Evolutionary conservation across 1,140 invertebrate species (phyloP).

Genomic region (Danaus melanippus): DNA sequence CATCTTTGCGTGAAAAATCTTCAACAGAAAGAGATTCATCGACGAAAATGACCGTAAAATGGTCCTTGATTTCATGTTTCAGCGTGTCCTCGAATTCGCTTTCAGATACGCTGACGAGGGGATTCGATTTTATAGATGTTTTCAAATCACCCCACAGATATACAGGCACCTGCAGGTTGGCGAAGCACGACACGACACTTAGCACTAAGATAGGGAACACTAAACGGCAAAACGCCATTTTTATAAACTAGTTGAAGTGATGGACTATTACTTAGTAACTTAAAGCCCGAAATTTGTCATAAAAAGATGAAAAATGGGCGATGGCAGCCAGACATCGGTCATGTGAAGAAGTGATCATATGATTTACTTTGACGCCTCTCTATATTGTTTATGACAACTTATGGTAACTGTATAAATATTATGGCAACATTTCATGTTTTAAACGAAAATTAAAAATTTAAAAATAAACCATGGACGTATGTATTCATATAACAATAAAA

Average conservation of each 20-base stretch:
- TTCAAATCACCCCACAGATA: slow-evolving; percentile 57
- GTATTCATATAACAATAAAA: too few relatives aligned
- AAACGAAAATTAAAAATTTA: too few relatives aligned
- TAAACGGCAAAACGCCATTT: slow-evolving; percentile 61
- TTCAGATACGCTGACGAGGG: slow-evolving; percentile 31
- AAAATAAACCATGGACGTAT: too few relatives aligned
- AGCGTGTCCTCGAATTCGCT: slow-evolving; percentile 41
- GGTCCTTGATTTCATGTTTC: slow-evolving; percentile 36
- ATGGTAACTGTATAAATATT: slow-evolving; percentile 1
- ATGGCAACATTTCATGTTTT: slow-evolving; percentile 21
- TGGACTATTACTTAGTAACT: slow-evolving; percentile 36
- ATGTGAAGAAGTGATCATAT: slow-evolving; percentile 69
- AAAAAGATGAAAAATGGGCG: slow-evolving; percentile 56
- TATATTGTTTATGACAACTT: slow-evolving; percentile 25
- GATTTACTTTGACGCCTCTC: slow-evolving; percentile 56
- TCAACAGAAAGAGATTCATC: slow-evolving; percentile 66
- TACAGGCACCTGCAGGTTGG: slow-evolving; percentile 55
- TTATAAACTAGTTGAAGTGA: slow-evolving; percentile 52
- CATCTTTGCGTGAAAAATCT: slow-evolving; percentile 58
- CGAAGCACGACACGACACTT: slow-evolving; percentile 44
- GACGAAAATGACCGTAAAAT: slow-evolving; percentile 53
- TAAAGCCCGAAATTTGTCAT: slow-evolving; percentile 53
- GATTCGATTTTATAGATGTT: slow-evolving; percentile 37
- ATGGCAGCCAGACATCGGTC: slow-evolving; percentile 57
- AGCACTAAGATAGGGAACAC: slow-evolving; percentile 54